Conservation (phyloP, 2,113 vertebrate genomes). For the Danio rerio region DNA sequence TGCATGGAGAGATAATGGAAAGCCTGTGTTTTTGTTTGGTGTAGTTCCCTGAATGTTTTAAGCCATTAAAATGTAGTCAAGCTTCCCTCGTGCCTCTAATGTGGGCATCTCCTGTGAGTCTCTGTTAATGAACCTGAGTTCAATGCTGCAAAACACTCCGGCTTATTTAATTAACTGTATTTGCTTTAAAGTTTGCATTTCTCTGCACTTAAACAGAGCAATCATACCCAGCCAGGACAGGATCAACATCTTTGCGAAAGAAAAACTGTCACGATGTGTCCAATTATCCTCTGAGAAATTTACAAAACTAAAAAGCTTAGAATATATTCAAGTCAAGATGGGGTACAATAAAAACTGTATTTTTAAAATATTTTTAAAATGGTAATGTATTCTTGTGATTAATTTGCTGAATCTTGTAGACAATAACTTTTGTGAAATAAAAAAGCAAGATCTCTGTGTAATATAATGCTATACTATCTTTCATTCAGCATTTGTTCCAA, state of each 20-base stretch:
- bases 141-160: slow-evolving; percentile 47
- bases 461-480: not conserved
- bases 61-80: slow-evolving; percentile 28
- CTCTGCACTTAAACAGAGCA: not conserved
- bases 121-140: slow-evolving; percentile 39
- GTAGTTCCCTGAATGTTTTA: not conserved
- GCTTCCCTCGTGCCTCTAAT: not conserved
- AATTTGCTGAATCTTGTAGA: too few relatives aligned
- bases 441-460: too few relatives aligned
- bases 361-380: not conserved
- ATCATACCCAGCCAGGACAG: slow-evolving; percentile 9
- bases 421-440: too few relatives aligned
- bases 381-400: too few relatives aligned
- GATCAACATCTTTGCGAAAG: slow-evolving; percentile 9
- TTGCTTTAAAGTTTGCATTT: slow-evolving; percentile 26
- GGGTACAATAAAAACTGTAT: not conserved
- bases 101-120: not conserved
- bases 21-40: not conserved
- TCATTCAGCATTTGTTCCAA: not conserved
- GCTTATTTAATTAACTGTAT: slow-evolving; percentile 7
- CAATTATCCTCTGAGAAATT: not conserved
- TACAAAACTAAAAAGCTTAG: not conserved
- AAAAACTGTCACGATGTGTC: not conserved
- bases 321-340: not conserved
- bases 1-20: too few relatives aligned